These are phyloP conservation scores for Amphiprion percula DNA, from an alignment of 2,113 vertebrate genomes.

Conservation along the genomic window DNA sequence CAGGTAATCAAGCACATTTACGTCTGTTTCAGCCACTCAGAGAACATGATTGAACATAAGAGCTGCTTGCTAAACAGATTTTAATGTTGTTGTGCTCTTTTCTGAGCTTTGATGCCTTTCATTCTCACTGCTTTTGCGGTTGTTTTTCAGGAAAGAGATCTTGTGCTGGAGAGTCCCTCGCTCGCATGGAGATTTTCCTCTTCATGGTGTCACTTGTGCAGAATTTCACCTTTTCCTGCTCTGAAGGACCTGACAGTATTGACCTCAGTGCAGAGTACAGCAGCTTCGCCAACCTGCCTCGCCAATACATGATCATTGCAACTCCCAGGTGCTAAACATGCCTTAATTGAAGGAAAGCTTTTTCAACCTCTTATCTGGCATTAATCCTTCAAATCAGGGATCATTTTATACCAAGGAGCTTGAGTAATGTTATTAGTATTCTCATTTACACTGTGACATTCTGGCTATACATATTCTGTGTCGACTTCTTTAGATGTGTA, in stretches of 20 bases:
- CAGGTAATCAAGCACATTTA: slow-evolving; percentile 33
- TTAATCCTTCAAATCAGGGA: too few relatives aligned
- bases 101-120: not conserved
- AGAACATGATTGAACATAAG: not conserved
- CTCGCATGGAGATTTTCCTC: slow-evolving; percentile 85
- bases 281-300: slow-evolving; percentile 66
- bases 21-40: not conserved
- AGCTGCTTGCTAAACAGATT: too few relatives aligned
- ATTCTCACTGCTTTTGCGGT: not conserved
- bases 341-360: not conserved
- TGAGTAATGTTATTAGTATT: too few relatives aligned
- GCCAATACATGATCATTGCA: slow-evolving; percentile 70
- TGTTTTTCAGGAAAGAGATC: slow-evolving; percentile 76
- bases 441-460: too few relatives aligned
- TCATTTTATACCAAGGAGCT: too few relatives aligned
- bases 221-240: slow-evolving; percentile 75
- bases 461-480: too few relatives aligned
- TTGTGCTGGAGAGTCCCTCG: slow-evolving; percentile 81
- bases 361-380: not conserved
- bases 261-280: slow-evolving; percentile 75
- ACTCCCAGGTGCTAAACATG: slow-evolving; percentile 39
- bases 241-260: slow-evolving; percentile 57
- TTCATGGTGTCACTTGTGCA: slow-evolving; percentile 82
- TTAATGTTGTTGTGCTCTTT: too few relatives aligned
- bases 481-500: too few relatives aligned